A percentile compares a stretch with the other conserved stretches of the same genome.
Conservation (phyloP, 1,140 invertebrate species). For the Druon quercuslanigerum region DNA sequence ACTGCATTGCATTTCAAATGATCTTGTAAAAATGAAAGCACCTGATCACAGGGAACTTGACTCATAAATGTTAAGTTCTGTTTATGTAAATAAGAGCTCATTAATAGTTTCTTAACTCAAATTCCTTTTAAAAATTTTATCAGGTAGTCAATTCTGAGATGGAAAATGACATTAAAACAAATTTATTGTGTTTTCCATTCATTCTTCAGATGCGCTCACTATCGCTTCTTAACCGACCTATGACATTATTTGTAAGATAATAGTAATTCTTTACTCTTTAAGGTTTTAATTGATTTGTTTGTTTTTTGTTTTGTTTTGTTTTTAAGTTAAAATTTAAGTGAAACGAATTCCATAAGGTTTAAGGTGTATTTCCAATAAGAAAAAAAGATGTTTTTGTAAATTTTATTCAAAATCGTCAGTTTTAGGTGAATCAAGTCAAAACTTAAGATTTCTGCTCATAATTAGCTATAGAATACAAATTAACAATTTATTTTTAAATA, state of each 20-base stretch:
- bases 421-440: no score
- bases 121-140: background rate
- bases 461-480: no score
- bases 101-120: background rate
- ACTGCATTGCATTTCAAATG: background rate
- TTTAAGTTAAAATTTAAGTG: no score
- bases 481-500: no score
- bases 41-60: background rate
- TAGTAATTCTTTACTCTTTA: background rate
- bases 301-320: background rate
- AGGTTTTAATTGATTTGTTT: background rate
- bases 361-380: no score
- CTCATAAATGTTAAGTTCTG: background rate
- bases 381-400: no score
- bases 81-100: background rate
- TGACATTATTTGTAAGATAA: background rate
- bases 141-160: background rate
- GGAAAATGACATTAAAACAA: background rate
- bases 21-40: background rate
- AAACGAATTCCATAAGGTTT: no score
- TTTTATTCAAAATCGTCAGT: no score
- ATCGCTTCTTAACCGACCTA: background rate
- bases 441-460: no score
- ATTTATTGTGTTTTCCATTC: conserved; percentile 14
- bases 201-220: background rate